Percentiles rank a stretch among this genome's conserved stretches.
These are phyloP conservation scores for Tyto alba DNA, from an alignment of 2,113 vertebrate species.

Conservation along the genomic window DNA sequence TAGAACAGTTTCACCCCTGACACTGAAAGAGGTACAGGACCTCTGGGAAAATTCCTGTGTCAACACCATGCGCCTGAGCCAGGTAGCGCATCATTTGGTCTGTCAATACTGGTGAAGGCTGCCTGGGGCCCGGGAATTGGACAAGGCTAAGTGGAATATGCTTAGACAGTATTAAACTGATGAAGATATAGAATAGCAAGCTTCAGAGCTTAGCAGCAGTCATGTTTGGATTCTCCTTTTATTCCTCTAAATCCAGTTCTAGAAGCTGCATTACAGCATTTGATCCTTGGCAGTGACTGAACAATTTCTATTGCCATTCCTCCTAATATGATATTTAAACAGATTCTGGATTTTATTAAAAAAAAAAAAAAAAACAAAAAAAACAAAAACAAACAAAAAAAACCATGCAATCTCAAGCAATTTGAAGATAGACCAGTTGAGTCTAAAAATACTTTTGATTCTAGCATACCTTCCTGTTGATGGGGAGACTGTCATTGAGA, in stretches of 20 bases:
- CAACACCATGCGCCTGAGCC: fast-evolving
- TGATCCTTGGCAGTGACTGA: not conserved
- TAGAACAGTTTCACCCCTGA: not conserved
- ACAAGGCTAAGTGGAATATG: not conserved
- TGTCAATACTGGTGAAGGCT: not conserved
- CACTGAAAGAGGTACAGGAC: fast-evolving
- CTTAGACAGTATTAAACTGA: not conserved
- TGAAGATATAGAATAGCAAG: not conserved
- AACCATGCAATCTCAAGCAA: not conserved
- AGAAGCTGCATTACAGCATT: not conserved
- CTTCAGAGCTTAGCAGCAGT: not conserved
- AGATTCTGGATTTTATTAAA: no score
- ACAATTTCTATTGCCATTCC: not conserved
- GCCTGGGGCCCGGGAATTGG: not conserved
- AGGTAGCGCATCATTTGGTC: not conserved
- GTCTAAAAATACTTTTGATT: not conserved
- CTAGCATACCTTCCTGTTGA: not conserved
- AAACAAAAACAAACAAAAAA: no score
- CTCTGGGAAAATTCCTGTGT: not conserved
- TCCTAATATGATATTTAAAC: not conserved
- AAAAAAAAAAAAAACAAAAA: no score
- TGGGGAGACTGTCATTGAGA: not conserved
- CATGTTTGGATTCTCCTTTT: not conserved
- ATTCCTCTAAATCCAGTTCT: not conserved
- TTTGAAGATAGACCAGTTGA: not conserved